Percentiles rank a stretch among this genome's conserved stretches.
Conservation (phyloP, 2,888 invertebrate genomes). For the Timema cristinae region DNA sequence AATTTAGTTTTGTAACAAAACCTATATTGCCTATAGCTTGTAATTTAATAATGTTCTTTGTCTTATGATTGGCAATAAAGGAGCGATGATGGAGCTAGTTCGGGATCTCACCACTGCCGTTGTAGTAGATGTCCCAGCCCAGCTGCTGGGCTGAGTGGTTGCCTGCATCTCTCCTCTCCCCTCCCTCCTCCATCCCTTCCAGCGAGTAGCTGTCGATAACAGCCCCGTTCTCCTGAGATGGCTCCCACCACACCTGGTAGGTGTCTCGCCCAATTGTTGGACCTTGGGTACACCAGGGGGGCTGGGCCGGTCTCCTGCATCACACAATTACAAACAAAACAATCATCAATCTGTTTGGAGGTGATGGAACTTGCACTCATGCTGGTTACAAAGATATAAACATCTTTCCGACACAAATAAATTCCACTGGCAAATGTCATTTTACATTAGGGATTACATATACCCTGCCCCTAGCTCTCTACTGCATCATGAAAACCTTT, state of each 20-base stretch:
- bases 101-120: slow-evolving; percentile 60
- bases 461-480: no score
- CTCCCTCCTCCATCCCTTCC: slow-evolving; percentile 54
- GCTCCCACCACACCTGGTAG: slow-evolving; percentile 77
- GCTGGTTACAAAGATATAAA: neutral
- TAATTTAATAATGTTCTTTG: no score
- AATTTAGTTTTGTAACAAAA: no score
- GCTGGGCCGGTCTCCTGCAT: slow-evolving; percentile 70
- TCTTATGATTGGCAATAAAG: no score
- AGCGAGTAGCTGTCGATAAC: slow-evolving; percentile 69
- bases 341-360: neutral
- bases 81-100: no score
- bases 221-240: slow-evolving; percentile 73
- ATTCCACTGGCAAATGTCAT: neutral
- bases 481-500: no score
- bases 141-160: slow-evolving; percentile 35
- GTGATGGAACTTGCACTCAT: no score
- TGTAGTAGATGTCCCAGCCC: slow-evolving; percentile 64
- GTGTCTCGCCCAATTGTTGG: slow-evolving; percentile 69
- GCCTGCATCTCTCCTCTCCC: slow-evolving; percentile 35
- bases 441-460: no score
- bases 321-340: neutral
- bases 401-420: neutral
- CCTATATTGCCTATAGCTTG: no score
- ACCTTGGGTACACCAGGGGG: slow-evolving; percentile 71